phyloP scores from a whole-genome alignment of 2,888 invertebrate species.

The Andrena camellia region DNA sequence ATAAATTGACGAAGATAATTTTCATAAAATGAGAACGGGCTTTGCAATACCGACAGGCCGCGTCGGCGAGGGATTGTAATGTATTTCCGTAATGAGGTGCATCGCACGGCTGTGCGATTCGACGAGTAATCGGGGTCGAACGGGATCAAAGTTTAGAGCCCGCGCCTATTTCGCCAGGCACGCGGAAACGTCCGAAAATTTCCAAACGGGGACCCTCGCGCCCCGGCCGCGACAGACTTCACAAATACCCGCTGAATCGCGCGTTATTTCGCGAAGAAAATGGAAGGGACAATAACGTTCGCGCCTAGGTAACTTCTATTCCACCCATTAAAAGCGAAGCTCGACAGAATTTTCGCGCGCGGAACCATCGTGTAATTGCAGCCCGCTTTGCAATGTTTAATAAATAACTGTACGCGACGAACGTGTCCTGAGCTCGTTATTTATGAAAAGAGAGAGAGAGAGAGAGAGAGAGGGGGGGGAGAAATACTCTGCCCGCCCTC shows the following conservation, averaged over 20 bases:
- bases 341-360: neutral
- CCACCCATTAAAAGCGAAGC: neutral
- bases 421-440: conserved; percentile 45
- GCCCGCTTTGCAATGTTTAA: conserved; percentile 45
- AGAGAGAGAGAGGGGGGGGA: no score
- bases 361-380: conserved; percentile 31
- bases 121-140: neutral
- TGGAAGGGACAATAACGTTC: neutral
- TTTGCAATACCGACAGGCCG: neutral
- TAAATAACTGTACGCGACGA: conserved; percentile 24
- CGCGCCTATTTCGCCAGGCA: neutral
- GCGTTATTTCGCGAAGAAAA: neutral
- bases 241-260: neutral
- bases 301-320: neutral
- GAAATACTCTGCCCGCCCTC: conserved; percentile 17
- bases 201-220: no score
- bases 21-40: conserved; percentile 18
- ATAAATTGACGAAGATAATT: conserved; percentile 51
- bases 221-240: no score
- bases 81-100: conserved; percentile 42
- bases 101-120: neutral
- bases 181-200: neutral
- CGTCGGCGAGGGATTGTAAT: conserved; percentile 8
- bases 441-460: conserved; percentile 1
- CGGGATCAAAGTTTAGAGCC: conserved; percentile 3